phyloP scores from a whole-genome alignment of 2,888 invertebrate genomes.

The Callosobruchus maculatus region DNA sequence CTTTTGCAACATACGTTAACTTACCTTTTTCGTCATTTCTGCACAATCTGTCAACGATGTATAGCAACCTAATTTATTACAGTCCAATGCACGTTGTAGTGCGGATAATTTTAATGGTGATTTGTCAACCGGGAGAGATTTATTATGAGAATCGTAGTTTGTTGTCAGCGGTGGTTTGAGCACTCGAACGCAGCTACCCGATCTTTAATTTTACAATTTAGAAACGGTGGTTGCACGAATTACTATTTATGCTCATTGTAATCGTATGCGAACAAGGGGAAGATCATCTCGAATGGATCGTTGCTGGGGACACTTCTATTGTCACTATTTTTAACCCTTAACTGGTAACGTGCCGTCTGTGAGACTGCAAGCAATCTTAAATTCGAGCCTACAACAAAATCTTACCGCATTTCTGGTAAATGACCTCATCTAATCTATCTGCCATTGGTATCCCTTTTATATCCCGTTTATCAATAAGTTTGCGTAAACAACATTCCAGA shows the following conservation, averaged over 20 bases:
- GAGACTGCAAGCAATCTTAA: too few species aligned
- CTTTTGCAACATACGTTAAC: too few species aligned
- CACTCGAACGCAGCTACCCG: not conserved
- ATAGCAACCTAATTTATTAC: conserved; percentile 32
- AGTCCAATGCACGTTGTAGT: conserved; percentile 31
- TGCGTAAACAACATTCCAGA: too few species aligned
- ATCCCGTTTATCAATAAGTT: too few species aligned
- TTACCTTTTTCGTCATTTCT: not conserved
- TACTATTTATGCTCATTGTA: not conserved
- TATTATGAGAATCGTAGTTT: conserved; percentile 33
- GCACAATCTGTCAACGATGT: not conserved
- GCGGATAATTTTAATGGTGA: conserved; percentile 26
- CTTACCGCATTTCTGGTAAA: too few species aligned
- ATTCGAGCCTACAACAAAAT: too few species aligned
- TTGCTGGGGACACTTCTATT: not conserved
- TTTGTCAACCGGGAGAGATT: conserved; percentile 37
- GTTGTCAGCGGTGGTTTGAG: not conserved
- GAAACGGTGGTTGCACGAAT: not conserved
- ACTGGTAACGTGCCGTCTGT: too few species aligned
- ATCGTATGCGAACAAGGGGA: not conserved
- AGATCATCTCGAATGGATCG: not conserved
- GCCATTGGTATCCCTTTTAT: too few species aligned
- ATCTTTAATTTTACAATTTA: not conserved
- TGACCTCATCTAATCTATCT: too few species aligned
- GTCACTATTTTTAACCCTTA: not conserved